Evolutionary conservation across 2,888 invertebrate species (phyloP).

Genomic region (Limnephilus auricula): DNA sequence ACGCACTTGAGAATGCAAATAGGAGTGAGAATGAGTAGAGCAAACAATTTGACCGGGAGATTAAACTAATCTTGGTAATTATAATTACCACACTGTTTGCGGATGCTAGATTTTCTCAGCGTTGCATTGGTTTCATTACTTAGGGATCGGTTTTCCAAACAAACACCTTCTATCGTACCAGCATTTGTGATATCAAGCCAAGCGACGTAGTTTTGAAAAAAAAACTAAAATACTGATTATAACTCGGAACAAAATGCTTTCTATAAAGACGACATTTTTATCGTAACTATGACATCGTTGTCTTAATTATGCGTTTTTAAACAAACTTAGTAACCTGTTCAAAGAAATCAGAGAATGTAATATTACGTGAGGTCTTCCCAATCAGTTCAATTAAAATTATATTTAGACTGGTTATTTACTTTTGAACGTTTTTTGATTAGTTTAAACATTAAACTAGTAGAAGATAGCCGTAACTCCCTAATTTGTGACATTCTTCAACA

Average conservation of each 20-base stretch:
- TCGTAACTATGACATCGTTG: not conserved
- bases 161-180: not conserved
- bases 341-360: not conserved
- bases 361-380: constrained; percentile 6
- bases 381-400: constrained; percentile 10
- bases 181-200: not conserved
- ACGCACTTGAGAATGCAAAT: not conserved
- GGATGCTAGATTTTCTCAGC: not conserved
- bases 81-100: not conserved
- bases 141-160: not conserved
- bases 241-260: not conserved
- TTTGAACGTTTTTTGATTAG: not conserved
- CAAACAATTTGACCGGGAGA: not conserved
- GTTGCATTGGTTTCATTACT: not conserved
- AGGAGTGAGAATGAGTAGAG: not conserved
- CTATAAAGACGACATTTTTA: not conserved
- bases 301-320: no score
- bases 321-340: not conserved
- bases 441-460: not conserved
- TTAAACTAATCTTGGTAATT: not conserved
- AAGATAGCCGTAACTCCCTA: not conserved
- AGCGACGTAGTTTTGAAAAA: not conserved
- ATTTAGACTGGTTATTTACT: constrained; percentile 1
- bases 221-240: no score
- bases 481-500: not conserved